phyloP scores from a whole-genome alignment of 30 jellyfish, hydroid and myxozoan genomes.

The Aurelia aurita complex sp. Pacific region DNA sequence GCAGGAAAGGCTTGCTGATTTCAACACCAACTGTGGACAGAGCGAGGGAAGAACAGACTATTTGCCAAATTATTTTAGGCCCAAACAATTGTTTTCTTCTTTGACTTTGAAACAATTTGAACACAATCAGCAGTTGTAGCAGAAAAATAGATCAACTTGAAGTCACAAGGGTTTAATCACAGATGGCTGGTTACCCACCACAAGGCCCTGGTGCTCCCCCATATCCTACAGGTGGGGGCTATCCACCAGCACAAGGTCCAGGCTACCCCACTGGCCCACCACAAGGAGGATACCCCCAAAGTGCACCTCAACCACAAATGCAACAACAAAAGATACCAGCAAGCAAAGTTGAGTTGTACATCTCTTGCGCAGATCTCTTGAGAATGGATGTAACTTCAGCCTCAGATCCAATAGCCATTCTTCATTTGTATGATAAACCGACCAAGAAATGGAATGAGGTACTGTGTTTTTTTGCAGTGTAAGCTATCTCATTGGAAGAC shows the following conservation, averaged over 20 bases:
- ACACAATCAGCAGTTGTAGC: too few relatives aligned
- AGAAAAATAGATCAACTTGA: too few relatives aligned
- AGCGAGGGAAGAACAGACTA: too few relatives aligned
- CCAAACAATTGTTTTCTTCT: too few relatives aligned
- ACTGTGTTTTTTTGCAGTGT: not conserved
- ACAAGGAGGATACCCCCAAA: slow-evolving; percentile 9
- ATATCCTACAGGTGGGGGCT: not conserved
- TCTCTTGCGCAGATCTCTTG: slow-evolving; percentile 63
- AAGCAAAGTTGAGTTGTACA: slow-evolving; percentile 17
- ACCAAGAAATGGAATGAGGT: slow-evolving; percentile 82
- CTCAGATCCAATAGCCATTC: slow-evolving; percentile 89
- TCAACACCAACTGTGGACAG: too few relatives aligned
- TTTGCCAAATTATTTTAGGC: too few relatives aligned
- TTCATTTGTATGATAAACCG: slow-evolving; percentile 52
- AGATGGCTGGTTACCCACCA: too few relatives aligned
- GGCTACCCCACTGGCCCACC: slow-evolving; percentile 4
- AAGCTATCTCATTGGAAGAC: too few relatives aligned
- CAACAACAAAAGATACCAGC: slow-evolving; percentile 22
- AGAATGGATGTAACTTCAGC: slow-evolving; percentile 74
- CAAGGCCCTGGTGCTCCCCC: too few relatives aligned
- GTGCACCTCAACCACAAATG: not conserved
- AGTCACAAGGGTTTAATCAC: too few relatives aligned
- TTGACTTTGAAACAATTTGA: too few relatives aligned
- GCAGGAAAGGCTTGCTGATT: too few relatives aligned
- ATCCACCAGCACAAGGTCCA: slow-evolving; percentile 5